phyloP scores from a whole-genome alignment of 2,888 invertebrate genomes.

The Nephrotoma appendiculata region DNA sequence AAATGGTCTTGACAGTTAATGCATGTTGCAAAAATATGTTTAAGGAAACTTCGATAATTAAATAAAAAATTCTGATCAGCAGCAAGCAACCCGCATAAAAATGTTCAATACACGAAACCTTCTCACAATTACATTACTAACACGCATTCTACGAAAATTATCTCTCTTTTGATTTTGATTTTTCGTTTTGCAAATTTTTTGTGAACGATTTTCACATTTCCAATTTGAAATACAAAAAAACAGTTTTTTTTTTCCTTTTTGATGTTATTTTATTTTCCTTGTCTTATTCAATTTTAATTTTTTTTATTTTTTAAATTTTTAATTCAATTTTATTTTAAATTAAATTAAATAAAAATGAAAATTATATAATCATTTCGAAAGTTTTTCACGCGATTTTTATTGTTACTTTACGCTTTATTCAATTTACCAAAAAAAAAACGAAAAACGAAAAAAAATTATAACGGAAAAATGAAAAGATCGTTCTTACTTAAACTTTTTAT shows the following conservation, averaged over 20 bases:
- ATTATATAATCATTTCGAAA: background rate
- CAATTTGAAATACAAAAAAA: background rate
- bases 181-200: background rate
- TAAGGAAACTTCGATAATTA: too few species aligned
- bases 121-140: too few species aligned
- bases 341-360: background rate
- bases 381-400: background rate
- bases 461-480: background rate
- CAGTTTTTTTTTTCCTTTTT: background rate
- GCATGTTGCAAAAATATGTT: too few species aligned
- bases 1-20: too few species aligned
- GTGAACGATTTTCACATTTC: background rate
- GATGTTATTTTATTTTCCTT: background rate
- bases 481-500: background rate
- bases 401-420: background rate
- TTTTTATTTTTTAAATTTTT: background rate
- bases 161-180: background rate
- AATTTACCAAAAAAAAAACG: background rate
- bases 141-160: background rate
- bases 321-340: background rate
- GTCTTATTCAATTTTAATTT: background rate
- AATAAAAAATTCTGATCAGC: too few species aligned
- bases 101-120: too few species aligned
- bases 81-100: too few species aligned
- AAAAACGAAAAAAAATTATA: background rate